Conservation (phyloP, 1,140 invertebrate genomes). For the Drosophila bocqueti region DNA sequence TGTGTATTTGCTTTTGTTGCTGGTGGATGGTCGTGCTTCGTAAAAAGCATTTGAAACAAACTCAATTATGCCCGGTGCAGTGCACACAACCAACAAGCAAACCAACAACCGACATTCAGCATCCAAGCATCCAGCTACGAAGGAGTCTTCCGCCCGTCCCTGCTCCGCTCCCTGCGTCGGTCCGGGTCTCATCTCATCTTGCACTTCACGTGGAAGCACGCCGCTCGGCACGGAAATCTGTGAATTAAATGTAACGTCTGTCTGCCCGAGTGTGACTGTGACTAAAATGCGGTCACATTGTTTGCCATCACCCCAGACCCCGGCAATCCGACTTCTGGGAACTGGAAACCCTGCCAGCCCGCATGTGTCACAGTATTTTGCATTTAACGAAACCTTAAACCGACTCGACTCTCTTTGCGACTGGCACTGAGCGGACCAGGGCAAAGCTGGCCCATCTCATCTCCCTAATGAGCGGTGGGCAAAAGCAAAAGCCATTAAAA, state of each 20-base stretch:
- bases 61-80: constrained; percentile 81
- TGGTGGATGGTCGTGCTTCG: constrained; percentile 73
- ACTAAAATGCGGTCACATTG: constrained; percentile 83
- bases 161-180: constrained; percentile 1
- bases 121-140: constrained; percentile 49
- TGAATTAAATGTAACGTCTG: constrained; percentile 59
- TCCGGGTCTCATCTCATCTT: constrained; percentile 23
- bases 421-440: constrained; percentile 5
- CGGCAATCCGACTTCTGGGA: constrained; percentile 17
- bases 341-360: constrained; percentile 53
- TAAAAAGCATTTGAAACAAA: constrained; percentile 84
- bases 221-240: constrained; percentile 46
- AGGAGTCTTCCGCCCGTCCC: constrained; percentile 1
- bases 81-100: constrained; percentile 53
- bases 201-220: constrained; percentile 55
- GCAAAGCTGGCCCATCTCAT: constrained; percentile 27
- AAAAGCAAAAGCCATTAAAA: constrained; percentile 9
- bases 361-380: constrained; percentile 77
- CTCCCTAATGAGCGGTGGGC: constrained; percentile 19
- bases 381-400: constrained; percentile 49
- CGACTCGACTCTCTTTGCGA: constrained; percentile 18
- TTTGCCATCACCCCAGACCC: constrained; percentile 57
- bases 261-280: constrained; percentile 72
- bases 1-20: constrained; percentile 63
- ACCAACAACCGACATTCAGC: constrained; percentile 41